These are phyloP conservation scores for Paramisgurnus dabryanus DNA, from an alignment of 2,113 vertebrate genomes.

Conservation along the genomic window DNA sequence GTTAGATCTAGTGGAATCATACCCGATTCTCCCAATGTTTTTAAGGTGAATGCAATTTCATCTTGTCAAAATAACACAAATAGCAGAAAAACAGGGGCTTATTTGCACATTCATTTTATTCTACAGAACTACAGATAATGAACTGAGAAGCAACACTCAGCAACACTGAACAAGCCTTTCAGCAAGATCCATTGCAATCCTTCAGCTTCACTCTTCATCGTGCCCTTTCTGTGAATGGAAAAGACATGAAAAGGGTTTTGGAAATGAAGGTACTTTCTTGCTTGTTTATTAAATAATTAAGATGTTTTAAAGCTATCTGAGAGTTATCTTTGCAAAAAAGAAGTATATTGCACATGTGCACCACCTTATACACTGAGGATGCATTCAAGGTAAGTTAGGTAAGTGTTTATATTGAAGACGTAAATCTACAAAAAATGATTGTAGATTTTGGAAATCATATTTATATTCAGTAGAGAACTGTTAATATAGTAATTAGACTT, in stretches of 20 bases:
- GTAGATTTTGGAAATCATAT: not conserved
- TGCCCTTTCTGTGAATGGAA: slow-evolving; percentile 40
- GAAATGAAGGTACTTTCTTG: not conserved
- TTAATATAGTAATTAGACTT: not conserved
- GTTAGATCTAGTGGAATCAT: too few relatives aligned
- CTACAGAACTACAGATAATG: slow-evolving; percentile 30
- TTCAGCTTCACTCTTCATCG: slow-evolving; percentile 46
- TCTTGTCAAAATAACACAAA: not conserved
- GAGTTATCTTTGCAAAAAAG: not conserved
- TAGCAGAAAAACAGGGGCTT: not conserved
- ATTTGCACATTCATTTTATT: slow-evolving; percentile 44
- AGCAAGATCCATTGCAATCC: slow-evolving; percentile 8
- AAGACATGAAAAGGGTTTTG: not conserved
- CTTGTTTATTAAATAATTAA: not conserved
- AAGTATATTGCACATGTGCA: not conserved
- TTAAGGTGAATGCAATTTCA: not conserved
- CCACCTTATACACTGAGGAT: not conserved
- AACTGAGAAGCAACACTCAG: not conserved
- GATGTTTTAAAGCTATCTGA: too few relatives aligned
- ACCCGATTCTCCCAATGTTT: not conserved
- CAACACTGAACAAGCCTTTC: not conserved
- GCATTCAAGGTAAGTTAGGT: not conserved
- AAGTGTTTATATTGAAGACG: not conserved
- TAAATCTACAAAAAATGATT: not conserved
- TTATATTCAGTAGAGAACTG: too few relatives aligned